These are phyloP conservation scores for Dryobates pubescens DNA, from an alignment of 2,797 vertebrate genomes.

Conservation along the genomic window DNA sequence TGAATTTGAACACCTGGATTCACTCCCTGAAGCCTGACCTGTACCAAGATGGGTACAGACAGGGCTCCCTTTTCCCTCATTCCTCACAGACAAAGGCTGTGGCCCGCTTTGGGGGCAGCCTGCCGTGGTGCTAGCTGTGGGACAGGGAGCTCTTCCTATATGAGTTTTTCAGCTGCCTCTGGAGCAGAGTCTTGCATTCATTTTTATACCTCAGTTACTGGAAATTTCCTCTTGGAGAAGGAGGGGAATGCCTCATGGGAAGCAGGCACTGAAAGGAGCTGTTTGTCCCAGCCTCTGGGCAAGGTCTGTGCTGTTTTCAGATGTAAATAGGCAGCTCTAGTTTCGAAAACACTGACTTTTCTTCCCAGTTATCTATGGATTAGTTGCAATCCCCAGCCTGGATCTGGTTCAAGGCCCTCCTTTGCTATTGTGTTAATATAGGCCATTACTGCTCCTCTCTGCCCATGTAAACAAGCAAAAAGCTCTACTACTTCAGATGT, in stretches of 20 bases:
- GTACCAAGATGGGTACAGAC: background rate
- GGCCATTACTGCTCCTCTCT: background rate
- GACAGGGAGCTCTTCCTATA: rapidly evolving
- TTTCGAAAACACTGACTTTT: conserved; percentile 8
- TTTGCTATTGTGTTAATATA: conserved; percentile 6
- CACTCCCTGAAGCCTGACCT: background rate
- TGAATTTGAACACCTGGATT: background rate
- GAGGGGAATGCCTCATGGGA: background rate
- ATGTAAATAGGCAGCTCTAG: conserved; percentile 13
- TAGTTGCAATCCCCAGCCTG: background rate
- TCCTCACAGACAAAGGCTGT: background rate
- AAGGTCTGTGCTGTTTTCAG: conserved; percentile 40
- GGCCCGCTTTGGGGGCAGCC: background rate
- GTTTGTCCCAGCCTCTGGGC: background rate
- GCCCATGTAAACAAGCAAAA: background rate
- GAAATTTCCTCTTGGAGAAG: conserved; percentile 24
- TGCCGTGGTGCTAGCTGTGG: rapidly evolving
- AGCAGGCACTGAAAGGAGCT: conserved; percentile 24
- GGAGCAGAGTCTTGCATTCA: background rate
- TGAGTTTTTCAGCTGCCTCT: background rate
- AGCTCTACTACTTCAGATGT: background rate
- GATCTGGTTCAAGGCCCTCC: conserved; percentile 25
- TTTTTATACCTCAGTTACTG: conserved; percentile 14
- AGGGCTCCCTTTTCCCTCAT: background rate
- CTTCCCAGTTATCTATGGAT: conserved; percentile 16